Base-by-base conservation (phyloP, 1,140 invertebrate species). In the Zaprionus lachaisei region DNA sequence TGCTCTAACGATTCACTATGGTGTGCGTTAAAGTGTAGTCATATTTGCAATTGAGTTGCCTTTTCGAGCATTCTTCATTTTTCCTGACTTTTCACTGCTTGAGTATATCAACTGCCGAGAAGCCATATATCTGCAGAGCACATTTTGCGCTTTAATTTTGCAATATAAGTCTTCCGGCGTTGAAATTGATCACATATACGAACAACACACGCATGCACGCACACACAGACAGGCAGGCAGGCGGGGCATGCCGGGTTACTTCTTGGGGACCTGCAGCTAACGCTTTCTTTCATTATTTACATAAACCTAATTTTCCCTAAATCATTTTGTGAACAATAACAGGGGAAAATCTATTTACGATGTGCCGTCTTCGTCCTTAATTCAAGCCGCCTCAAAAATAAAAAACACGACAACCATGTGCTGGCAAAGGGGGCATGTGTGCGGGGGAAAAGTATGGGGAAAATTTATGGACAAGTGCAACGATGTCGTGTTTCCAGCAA, bases 241-340 rank as follows among this genome's bases (percentile, higher is more conserved):
- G 41, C 7, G 9, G 44, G 34, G 9, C 68, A 71, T 62, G 60
- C 31, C 58, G 34, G 72, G 80, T 76, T 67, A 89, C 74, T 71
- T n/a, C 1, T 26, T 20, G 44, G 76, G 62, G 67, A 69, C 83
- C 83, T 83, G 80, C 77, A 86, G 84, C 77, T 5, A 78, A 63
- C 68, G 60, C 71, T 57, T 71, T 72, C 47, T 83, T 91, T 82
- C 81, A 84, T 84, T 91, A 91, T 91, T 91, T 91, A 89, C 87
- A 91, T 91, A 91, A 91, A 91, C 89, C 89, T 91, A 91, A 91
- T 91, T 91, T 91, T 91, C 79, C 79, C 77, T 91, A 91, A 91
- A 91, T 91, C 89, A 91, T 91, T 91, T 91, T 91, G 73, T 79
- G 87, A 84, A 84, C 89, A 82, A 91, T 90, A 90, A 90, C 85